Evolutionary conservation across 2,797 vertebrate genomes (phyloP).

Genomic region (Lepus townsendii): DNA sequence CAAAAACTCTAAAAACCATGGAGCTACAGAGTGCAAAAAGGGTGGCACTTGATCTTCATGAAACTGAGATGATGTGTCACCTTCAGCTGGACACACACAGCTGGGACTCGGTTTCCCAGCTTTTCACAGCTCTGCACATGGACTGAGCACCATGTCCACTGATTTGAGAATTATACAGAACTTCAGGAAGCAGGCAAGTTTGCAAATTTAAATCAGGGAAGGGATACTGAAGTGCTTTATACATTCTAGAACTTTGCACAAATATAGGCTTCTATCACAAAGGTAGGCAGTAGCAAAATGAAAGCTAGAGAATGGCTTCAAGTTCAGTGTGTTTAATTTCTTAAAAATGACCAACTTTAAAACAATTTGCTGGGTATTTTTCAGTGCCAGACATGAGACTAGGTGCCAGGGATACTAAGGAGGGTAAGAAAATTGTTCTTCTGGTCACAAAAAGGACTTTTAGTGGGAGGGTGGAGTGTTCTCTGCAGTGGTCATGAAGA

Average conservation of each 20-base stretch:
- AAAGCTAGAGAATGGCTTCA: neutral
- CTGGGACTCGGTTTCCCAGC: neutral
- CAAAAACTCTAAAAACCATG: neutral
- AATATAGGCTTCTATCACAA: neutral
- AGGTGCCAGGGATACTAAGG: neutral
- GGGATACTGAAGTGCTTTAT: neutral
- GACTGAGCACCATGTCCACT: neutral
- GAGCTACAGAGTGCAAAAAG: neutral
- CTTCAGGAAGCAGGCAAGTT: neutral
- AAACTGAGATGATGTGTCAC: neutral
- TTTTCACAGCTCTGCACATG: accelerated
- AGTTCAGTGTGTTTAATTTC: neutral
- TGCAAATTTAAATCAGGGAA: neutral
- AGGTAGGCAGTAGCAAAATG: neutral
- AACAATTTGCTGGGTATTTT: neutral
- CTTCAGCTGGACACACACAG: neutral
- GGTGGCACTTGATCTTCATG: too few species aligned
- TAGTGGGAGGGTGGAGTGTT: too few species aligned
- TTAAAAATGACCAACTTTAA: neutral
- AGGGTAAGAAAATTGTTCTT: neutral
- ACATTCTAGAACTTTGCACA: neutral
- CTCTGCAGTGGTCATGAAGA: neutral
- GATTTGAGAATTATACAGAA: neutral
- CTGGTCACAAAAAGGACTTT: too few species aligned
- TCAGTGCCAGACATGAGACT: neutral